Percentiles rank a stretch among this genome's conserved stretches.
Evolutionary conservation across 2,888 invertebrate species (phyloP).

Genomic region (Platycheirus rosarum): DNA sequence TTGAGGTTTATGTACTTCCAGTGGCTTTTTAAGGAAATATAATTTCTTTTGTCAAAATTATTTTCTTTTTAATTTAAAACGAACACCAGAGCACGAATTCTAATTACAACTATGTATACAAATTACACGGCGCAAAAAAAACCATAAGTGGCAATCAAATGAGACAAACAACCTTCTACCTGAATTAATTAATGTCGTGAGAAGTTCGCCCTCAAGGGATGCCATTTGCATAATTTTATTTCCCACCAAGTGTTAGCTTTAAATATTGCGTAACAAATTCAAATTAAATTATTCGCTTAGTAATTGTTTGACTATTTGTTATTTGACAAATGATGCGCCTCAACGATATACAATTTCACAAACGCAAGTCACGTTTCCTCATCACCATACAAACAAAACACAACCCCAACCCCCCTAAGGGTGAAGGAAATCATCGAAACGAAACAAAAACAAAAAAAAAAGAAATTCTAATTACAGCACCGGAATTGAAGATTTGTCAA

Average conservation of each 20-base stretch:
- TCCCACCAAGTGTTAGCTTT: constrained; percentile 23
- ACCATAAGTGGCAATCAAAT: not conserved
- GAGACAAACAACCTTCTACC: constrained; percentile 12
- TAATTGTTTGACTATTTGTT: constrained; percentile 46
- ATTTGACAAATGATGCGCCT: constrained; percentile 12
- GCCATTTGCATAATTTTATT: constrained; percentile 49
- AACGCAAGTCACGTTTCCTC: constrained; percentile 58
- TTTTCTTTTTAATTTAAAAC: not conserved
- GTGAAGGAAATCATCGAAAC: constrained; percentile 35
- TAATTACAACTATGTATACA: not conserved
- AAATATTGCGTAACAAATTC: constrained; percentile 32
- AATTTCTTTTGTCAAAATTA: too few species aligned
- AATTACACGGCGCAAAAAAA: not conserved
- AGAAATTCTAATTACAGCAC: constrained; percentile 49
- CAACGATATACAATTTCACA: constrained; percentile 36
- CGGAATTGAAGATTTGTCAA: constrained; percentile 27
- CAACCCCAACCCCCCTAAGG: not conserved
- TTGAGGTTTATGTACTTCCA: too few species aligned
- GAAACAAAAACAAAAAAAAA: constrained; percentile 11
- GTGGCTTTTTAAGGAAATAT: too few species aligned
- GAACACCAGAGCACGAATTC: not conserved
- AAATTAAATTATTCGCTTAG: constrained; percentile 47
- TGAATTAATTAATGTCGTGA: constrained; percentile 13
- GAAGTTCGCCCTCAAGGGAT: constrained; percentile 5
- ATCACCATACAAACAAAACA: constrained; percentile 27